Evolutionary conservation across 2,113 vertebrate species (phyloP).

Genomic region (Circaetus cinerascens): DNA sequence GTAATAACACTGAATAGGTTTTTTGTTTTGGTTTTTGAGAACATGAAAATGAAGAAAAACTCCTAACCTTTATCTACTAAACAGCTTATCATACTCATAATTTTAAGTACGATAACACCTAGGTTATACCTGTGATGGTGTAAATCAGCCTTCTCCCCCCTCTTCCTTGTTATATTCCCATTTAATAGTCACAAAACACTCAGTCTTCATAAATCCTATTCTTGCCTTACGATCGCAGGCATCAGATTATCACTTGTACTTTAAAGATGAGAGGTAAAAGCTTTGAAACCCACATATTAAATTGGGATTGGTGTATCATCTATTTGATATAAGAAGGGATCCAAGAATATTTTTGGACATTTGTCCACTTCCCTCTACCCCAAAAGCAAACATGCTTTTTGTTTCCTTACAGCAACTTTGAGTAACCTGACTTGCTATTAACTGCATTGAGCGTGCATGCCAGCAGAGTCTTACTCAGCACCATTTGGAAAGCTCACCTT

Average conservation of each 20-base stretch:
- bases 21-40: not conserved
- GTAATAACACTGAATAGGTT: not conserved
- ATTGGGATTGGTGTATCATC: not conserved
- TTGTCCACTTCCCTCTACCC: not conserved
- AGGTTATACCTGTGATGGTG: not conserved
- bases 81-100: not conserved
- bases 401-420: slow-evolving; percentile 28
- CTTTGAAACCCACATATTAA: slow-evolving; percentile 31
- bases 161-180: slow-evolving; percentile 1
- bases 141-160: not conserved
- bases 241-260: slow-evolving; percentile 30
- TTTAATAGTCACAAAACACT: slow-evolving; percentile 37
- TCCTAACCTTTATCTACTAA: not conserved
- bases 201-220: slow-evolving; percentile 23
- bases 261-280: slow-evolving; percentile 12
- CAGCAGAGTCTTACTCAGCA: not conserved
- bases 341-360: slow-evolving; percentile 16
- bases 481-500: not conserved
- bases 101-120: not conserved
- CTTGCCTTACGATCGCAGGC: not conserved
- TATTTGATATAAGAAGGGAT: slow-evolving; percentile 4
- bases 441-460: not conserved
- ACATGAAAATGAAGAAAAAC: not conserved
- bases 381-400: slow-evolving; percentile 55
- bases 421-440: slow-evolving; percentile 20